Conservation (phyloP, 2,113 vertebrate genomes). For the Myrmecobius fasciatus region DNA sequence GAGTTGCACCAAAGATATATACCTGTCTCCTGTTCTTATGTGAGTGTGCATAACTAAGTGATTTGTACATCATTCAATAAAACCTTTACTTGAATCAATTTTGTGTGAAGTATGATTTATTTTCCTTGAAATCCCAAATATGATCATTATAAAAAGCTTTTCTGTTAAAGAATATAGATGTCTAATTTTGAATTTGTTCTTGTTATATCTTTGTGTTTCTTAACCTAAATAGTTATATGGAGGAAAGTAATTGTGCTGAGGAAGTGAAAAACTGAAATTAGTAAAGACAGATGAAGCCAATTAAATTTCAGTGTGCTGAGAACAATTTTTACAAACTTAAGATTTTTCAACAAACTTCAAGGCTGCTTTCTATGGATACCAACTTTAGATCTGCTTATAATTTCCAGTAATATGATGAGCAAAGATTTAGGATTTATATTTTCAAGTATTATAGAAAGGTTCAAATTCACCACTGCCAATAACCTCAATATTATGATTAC, state of each 20-base stretch:
- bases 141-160: no score
- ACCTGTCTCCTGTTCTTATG: no score
- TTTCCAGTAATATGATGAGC: conserved; percentile 16
- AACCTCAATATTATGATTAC: neutral
- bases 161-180: neutral
- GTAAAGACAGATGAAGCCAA: neutral
- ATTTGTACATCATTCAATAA: no score
- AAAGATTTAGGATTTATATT: conserved; percentile 13
- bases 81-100: no score
- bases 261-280: no score
- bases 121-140: no score
- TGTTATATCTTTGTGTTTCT: no score
- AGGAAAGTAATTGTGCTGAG: no score
- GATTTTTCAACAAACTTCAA: conserved; percentile 18
- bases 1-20: no score
- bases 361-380: neutral
- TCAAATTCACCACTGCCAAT: neutral
- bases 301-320: neutral
- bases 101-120: no score
- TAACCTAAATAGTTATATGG: no score
- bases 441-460: conserved; percentile 28
- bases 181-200: neutral
- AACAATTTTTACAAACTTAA: conserved; percentile 5
- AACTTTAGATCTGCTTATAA: neutral
- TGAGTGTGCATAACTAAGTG: no score